Conservation (phyloP, 2,113 vertebrate species). For the Cryptotis parvus region DNA sequence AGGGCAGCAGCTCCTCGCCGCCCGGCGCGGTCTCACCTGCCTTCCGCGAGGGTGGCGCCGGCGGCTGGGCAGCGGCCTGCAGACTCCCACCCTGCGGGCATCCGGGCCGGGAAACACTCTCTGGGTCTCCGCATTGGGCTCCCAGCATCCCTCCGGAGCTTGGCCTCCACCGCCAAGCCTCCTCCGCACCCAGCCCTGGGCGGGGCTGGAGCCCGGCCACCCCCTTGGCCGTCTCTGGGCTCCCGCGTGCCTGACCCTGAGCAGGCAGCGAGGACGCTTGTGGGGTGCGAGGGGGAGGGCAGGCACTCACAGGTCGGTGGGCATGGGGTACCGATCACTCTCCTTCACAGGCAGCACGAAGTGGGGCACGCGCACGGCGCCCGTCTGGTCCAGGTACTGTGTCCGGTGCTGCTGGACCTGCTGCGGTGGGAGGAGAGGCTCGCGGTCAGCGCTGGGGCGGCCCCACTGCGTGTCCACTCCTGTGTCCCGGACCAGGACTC, state of each 20-base stretch:
- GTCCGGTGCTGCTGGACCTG: conserved; percentile 83
- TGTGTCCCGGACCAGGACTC: too few species aligned
- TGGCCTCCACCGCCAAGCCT: not conserved
- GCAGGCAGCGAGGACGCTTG: not conserved
- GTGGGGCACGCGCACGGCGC: conserved; percentile 76
- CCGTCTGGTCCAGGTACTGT: conserved; percentile 84
- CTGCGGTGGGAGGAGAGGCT: conserved; percentile 61
- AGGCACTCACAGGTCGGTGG: conserved; percentile 80
- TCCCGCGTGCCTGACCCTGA: not conserved
- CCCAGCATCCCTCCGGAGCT: not conserved
- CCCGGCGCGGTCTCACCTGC: accelerated
- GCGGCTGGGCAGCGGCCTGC: too few species aligned
- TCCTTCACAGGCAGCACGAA: conserved; percentile 84
- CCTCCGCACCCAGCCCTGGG: too few species aligned
- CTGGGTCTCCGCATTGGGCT: not conserved
- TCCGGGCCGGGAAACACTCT: not conserved
- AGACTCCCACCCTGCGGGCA: not conserved
- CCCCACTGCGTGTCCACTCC: not conserved
- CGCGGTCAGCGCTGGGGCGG: not conserved
- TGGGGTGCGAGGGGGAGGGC: not conserved
- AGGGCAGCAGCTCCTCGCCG: conserved; percentile 39
- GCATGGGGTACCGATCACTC: conserved; percentile 76
- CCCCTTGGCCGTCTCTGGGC: not conserved
- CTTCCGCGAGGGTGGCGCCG: not conserved
- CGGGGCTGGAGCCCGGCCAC: too few species aligned